phyloP scores from a whole-genome alignment of 1,140 invertebrate species.

The Sycophila sp. region DNA sequence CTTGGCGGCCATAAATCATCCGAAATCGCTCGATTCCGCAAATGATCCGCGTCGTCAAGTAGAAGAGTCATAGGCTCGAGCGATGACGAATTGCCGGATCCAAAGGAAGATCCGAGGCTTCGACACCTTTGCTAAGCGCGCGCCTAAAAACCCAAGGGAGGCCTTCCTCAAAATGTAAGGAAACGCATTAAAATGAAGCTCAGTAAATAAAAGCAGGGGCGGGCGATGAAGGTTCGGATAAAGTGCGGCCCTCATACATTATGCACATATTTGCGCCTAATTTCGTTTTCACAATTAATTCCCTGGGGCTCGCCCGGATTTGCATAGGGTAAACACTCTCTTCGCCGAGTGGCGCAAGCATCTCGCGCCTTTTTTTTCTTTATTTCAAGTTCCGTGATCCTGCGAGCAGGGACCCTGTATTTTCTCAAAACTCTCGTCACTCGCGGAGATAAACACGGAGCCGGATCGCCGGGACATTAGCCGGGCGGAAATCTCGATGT shows the following conservation, averaged over 20 bases:
- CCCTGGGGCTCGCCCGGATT: background rate
- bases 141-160: too few relatives aligned
- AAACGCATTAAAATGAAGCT: conserved; percentile 22
- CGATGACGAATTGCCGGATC: too few relatives aligned
- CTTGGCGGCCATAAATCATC: too few relatives aligned
- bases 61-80: too few relatives aligned
- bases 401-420: too few relatives aligned
- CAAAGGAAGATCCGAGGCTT: too few relatives aligned
- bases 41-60: too few relatives aligned
- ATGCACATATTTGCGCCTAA: conserved; percentile 30
- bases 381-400: background rate
- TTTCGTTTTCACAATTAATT: conserved; percentile 33
- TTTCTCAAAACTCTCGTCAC: background rate
- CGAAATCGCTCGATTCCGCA: too few relatives aligned
- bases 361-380: background rate
- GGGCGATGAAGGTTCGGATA: background rate
- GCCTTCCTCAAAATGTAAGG: too few relatives aligned
- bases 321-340: conserved; percentile 27
- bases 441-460: background rate
- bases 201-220: background rate
- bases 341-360: background rate
- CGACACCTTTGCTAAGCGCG: too few relatives aligned
- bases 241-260: conserved; percentile 26
- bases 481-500: background rate
- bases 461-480: background rate